phyloP scores from a whole-genome alignment of 2,797 vertebrate genomes.

The Gymnocypris eckloni region DNA sequence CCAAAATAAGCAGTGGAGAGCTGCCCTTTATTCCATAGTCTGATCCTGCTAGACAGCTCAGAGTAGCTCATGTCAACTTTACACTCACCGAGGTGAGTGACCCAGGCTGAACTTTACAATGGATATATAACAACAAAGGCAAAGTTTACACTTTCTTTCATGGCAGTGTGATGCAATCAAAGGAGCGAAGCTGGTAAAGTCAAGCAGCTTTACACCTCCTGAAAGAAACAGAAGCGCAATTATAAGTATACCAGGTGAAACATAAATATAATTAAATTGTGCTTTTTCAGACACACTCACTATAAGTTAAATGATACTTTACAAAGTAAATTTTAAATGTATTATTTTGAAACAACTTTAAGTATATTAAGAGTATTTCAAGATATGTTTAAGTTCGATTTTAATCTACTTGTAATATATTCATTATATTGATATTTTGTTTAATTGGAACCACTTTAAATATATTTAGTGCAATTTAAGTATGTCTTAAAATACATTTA shows the following conservation, averaged over 20 bases:
- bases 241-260: not conserved
- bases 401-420: too few species aligned
- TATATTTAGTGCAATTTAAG: too few species aligned
- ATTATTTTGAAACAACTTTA: too few species aligned
- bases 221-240: not conserved
- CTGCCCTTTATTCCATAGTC: constrained; percentile 55
- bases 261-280: too few species aligned
- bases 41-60: constrained; percentile 55
- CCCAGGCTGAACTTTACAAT: constrained; percentile 33
- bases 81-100: constrained; percentile 15
- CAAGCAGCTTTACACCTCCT: not conserved
- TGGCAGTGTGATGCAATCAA: not conserved
- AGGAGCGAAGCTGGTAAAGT: not conserved
- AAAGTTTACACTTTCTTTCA: constrained; percentile 32
- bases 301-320: too few species aligned
- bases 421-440: too few species aligned
- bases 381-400: too few species aligned
- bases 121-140: constrained; percentile 9
- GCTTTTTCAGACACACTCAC: too few species aligned
- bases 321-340: too few species aligned
- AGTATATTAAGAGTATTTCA: too few species aligned
- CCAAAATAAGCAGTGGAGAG: constrained; percentile 55
- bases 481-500: too few species aligned
- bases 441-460: too few species aligned
- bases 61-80: constrained; percentile 49